Base-by-base conservation (phyloP, 2,888 invertebrate species). In the Sinohyriopsis cumingii region DNA sequence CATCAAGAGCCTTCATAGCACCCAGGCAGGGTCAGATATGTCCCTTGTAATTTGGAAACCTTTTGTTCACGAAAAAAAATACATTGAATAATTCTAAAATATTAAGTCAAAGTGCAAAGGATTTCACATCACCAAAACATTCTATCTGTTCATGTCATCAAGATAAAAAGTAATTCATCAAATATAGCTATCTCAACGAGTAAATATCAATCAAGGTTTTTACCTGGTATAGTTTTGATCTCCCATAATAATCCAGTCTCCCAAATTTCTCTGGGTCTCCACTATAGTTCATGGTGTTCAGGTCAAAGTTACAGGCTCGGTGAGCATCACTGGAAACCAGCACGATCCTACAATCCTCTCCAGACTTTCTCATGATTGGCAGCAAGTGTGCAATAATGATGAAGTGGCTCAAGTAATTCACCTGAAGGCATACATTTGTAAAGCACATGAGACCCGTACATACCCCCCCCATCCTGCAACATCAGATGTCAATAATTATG, bases 371-470 rank as follows among this genome's bases (percentile, higher is more conserved):
- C 80, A 84, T 75, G 12, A 76, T 55, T 0, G 82, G 82, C n/a
- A 84, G 59, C 18, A 84, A 60, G 56, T 80, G 75, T 12, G 79
- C 76, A 57, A 79, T 71, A 25, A 84, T 56, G 19, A 84, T 72
- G 67, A 83, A 84, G 63, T 84, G 84, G n/a, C 81, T 76, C 20
- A 84, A 68, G 57, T 84, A 84, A 68, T 84, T 84, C 0, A 83
- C 74, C 80, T 80, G 60, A 0, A 71, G 65, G 19, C 61, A 22
- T 59, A 24, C 3, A 59, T 59, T 22, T 59, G 9, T 12, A 4
- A 59, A 22, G 57, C 22, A 57, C 12, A 57, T 7, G 7, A 7
- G 22, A 20, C 20, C 4, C 20, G 3, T 22, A 57, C 57, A 57
- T 7, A n/a, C n/a, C n/a, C 33, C 33, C 33, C 9, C 1, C 33